Conservation (phyloP, 2,888 invertebrate genomes). For the Sinentomon sp. region DNA sequence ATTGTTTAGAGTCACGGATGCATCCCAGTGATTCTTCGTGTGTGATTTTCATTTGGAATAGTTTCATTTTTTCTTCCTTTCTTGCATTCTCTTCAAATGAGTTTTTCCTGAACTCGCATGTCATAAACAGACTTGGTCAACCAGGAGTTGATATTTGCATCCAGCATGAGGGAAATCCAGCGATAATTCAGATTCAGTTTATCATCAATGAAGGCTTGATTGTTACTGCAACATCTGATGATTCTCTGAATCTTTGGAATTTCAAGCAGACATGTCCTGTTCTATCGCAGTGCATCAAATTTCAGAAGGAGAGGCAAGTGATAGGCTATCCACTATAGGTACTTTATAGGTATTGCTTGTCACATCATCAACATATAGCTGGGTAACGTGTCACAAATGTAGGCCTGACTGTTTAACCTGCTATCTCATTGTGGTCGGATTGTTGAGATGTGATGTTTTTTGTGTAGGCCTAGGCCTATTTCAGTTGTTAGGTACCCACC, state of each 20-base stretch:
- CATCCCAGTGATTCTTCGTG: too few species aligned
- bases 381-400: too few species aligned
- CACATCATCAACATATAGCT: too few species aligned
- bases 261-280: slow-evolving; percentile 64
- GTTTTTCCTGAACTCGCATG: too few species aligned
- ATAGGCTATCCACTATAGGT: too few species aligned
- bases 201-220: slow-evolving; percentile 90
- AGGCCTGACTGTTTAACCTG: too few species aligned
- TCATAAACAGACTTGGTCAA: slow-evolving; percentile 50
- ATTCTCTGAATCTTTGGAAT: slow-evolving; percentile 90
- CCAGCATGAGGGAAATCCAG: slow-evolving; percentile 49
- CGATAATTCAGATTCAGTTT: slow-evolving; percentile 75
- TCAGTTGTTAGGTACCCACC: too few species aligned
- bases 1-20: too few species aligned
- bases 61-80: not conserved
- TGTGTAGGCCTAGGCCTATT: too few species aligned
- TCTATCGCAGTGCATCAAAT: slow-evolving; percentile 86
- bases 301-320: slow-evolving; percentile 73
- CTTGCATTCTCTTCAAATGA: not conserved
- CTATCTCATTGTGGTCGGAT: too few species aligned
- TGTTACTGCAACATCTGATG: slow-evolving; percentile 83
- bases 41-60: not conserved
- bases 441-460: too few species aligned
- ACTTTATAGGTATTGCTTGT: too few species aligned
- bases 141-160: slow-evolving; percentile 91